Conservation (phyloP, 35 echinoderm and acorn worm species). For the Chiridota heheva region DNA sequence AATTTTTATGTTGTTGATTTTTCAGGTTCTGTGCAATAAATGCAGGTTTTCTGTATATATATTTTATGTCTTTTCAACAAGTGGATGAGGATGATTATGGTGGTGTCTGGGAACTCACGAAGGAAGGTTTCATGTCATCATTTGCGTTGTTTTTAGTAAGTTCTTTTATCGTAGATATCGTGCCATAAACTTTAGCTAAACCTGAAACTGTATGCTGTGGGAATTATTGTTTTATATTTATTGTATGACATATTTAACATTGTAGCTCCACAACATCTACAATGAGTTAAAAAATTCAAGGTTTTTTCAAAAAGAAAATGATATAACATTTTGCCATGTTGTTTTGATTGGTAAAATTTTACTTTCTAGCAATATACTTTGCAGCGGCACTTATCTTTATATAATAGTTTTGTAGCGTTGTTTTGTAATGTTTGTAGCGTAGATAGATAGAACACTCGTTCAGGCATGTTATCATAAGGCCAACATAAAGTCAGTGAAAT, state of each 20-base stretch:
- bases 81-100: conserved; percentile 98
- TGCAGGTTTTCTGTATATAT: conserved; percentile 83
- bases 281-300: background rate
- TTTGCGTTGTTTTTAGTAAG: conserved; percentile 98
- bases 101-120: conserved; percentile 92
- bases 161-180: background rate
- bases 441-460: no score
- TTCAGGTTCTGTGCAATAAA: conserved; percentile 95
- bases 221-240: background rate
- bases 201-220: background rate
- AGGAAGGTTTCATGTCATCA: conserved; percentile 99
- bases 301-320: background rate
- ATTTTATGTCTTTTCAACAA: conserved; percentile 89
- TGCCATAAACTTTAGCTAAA: background rate
- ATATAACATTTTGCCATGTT: background rate
- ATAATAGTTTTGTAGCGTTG: no score
- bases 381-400: no score
- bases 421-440: no score
- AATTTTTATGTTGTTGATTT: background rate
- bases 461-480: no score
- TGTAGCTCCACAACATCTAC: background rate
- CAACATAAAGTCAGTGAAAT: no score
- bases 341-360: no score
- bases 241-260: background rate
- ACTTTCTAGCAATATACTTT: no score